Conservation (phyloP, 2,888 invertebrate species). For the Chymomyza amoena region DNA sequence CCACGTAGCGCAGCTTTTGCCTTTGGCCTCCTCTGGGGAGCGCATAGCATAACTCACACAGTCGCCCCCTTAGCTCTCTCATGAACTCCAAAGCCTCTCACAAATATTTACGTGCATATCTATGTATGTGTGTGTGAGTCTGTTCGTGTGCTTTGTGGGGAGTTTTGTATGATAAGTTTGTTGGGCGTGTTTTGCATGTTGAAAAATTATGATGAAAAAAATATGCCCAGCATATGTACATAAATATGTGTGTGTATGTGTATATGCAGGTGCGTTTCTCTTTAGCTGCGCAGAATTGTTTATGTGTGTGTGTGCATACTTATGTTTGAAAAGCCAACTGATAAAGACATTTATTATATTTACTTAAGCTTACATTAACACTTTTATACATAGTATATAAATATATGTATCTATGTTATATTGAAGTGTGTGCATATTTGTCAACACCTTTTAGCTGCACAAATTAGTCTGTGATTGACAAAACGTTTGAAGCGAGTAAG, state of each 20-base stretch:
- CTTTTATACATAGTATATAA: conserved; percentile 2
- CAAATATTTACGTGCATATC: neutral
- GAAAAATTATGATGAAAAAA: conserved; percentile 47
- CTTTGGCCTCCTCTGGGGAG: neutral
- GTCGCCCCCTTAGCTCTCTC: conserved; percentile 26
- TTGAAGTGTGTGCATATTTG: neutral
- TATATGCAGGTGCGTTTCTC: conserved; percentile 4
- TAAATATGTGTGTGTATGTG: conserved; percentile 2
- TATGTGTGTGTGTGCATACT: conserved; percentile 11
- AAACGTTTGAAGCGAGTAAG: too few species aligned
- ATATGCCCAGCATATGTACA: neutral
- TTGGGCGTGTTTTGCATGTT: conserved; percentile 58
- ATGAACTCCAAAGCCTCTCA: neutral
- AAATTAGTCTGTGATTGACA: too few species aligned
- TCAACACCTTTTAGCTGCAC: too few species aligned
- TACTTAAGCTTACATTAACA: neutral
- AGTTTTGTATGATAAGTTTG: conserved; percentile 35
- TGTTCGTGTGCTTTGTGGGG: neutral
- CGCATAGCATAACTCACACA: neutral
- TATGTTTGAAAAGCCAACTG: conserved; percentile 2
- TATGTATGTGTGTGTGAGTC: conserved; percentile 20
- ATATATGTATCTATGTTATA: neutral
- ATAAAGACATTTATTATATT: conserved; percentile 36
- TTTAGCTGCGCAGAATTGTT: neutral
- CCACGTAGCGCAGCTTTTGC: neutral